phyloP scores from a whole-genome alignment of 2,888 invertebrate genomes.

The Monoplex corrugatus region DNA sequence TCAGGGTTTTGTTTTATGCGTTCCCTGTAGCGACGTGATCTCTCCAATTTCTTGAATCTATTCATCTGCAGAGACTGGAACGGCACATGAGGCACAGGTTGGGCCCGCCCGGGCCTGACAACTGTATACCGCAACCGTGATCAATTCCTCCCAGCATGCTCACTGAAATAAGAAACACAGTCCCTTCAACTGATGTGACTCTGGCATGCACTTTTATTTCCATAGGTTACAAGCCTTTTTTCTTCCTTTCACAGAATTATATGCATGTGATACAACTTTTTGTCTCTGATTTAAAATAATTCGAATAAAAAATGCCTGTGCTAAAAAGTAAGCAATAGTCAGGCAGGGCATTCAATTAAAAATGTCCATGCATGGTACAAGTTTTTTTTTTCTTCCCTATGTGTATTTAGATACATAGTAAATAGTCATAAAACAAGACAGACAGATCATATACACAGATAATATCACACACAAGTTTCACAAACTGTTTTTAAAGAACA shows the following conservation, averaged over 20 bases:
- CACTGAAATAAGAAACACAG: constrained; percentile 35
- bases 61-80: constrained; percentile 18
- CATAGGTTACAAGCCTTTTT: neutral
- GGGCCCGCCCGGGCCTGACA: neutral
- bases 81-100: neutral
- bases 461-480: too few species aligned
- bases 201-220: too few species aligned
- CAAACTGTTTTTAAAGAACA: too few species aligned
- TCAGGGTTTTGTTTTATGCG: constrained; percentile 36
- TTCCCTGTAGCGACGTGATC: constrained; percentile 1
- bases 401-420: too few species aligned
- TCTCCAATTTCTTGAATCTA: constrained; percentile 29
- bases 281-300: neutral
- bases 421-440: neutral
- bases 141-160: neutral
- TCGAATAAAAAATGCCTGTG: neutral
- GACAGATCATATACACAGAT: neutral
- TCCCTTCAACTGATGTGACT: neutral
- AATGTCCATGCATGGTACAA: too few species aligned
- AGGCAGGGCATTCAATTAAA: neutral
- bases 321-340: neutral
- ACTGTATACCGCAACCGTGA: neutral
- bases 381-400: too few species aligned
- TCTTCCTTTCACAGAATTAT: neutral
- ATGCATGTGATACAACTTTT: neutral